A percentile compares a stretch with the other conserved stretches of the same genome.
Conservation (phyloP, 2,888 invertebrate genomes). For the Zaprionus lineosus region DNA sequence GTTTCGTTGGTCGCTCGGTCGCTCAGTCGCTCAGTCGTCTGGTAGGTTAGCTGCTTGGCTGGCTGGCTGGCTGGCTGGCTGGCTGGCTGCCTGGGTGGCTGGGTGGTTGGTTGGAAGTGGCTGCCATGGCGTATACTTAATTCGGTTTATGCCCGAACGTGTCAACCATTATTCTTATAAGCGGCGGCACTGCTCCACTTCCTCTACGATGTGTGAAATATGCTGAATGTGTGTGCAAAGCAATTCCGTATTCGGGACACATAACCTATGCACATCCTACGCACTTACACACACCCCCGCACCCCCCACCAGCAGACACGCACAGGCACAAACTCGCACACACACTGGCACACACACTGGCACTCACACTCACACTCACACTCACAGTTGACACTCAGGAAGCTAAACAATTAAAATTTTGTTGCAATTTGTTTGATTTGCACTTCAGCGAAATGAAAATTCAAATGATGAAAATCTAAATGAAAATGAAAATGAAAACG, state of each 20-base stretch:
- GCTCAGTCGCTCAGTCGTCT: too few relatives aligned
- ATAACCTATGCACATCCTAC: too few relatives aligned
- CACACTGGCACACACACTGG: too few relatives aligned
- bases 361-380: background rate
- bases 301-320: too few relatives aligned
- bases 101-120: constrained; percentile 3
- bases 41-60: too few relatives aligned
- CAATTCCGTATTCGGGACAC: constrained; percentile 72
- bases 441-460: constrained; percentile 56
- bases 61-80: constrained; percentile 47
- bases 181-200: constrained; percentile 25
- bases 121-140: constrained; percentile 75
- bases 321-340: constrained; percentile 4
- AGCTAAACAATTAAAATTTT: constrained; percentile 60
- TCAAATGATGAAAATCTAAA: constrained; percentile 45
- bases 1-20: too few relatives aligned
- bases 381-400: constrained; percentile 35
- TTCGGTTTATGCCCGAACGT: constrained; percentile 74
- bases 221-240: constrained; percentile 69
- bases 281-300: too few relatives aligned
- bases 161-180: constrained; percentile 73
- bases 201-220: constrained; percentile 73
- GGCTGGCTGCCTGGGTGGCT: too few relatives aligned
- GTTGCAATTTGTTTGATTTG: constrained; percentile 70
- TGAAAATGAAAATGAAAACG: constrained; percentile 28